A percentile compares a stretch with the other conserved stretches of the same genome.
phyloP scores from a whole-genome alignment of 1,140 invertebrate species.

The Colletes gigas region DNA sequence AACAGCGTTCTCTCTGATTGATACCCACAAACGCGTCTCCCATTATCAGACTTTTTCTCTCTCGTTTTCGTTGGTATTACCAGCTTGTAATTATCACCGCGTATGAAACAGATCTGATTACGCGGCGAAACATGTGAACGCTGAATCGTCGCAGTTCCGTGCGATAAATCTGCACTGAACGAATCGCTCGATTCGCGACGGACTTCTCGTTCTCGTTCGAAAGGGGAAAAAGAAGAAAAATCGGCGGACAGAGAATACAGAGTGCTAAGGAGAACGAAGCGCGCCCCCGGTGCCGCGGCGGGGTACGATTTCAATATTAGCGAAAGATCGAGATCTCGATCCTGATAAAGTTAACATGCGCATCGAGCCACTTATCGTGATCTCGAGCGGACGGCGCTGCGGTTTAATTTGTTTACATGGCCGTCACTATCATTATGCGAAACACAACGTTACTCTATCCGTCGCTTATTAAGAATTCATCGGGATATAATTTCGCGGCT shows the following conservation, averaged over 20 bases:
- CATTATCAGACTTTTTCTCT: neutral
- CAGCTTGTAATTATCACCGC: slow-evolving; percentile 1
- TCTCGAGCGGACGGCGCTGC: slow-evolving; percentile 15
- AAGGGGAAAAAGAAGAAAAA: neutral
- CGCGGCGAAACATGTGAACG: neutral
- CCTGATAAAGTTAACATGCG: slow-evolving; percentile 37
- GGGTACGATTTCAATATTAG: slow-evolving; percentile 48
- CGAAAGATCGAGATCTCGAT: slow-evolving; percentile 41
- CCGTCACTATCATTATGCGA: slow-evolving; percentile 25
- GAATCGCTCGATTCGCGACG: neutral
- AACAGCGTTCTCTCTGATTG: neutral
- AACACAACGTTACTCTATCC: neutral
- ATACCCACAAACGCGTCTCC: neutral
- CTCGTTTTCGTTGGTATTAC: neutral
- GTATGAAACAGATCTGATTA: neutral
- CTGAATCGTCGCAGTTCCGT: neutral
- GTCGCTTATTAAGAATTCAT: neutral
- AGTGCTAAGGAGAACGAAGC: neutral
- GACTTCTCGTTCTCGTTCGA: neutral
- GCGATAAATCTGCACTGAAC: neutral
- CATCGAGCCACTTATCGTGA: slow-evolving; percentile 39
- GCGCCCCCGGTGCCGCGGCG: neutral
- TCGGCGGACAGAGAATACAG: neutral
- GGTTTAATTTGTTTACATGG: slow-evolving; percentile 47
- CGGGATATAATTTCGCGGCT: slow-evolving; percentile 27